Evolutionary conservation across 2,888 invertebrate species (phyloP), one percentile per base, ranked within the genome.

Genomic region (Synergus umbraculus): DNA sequence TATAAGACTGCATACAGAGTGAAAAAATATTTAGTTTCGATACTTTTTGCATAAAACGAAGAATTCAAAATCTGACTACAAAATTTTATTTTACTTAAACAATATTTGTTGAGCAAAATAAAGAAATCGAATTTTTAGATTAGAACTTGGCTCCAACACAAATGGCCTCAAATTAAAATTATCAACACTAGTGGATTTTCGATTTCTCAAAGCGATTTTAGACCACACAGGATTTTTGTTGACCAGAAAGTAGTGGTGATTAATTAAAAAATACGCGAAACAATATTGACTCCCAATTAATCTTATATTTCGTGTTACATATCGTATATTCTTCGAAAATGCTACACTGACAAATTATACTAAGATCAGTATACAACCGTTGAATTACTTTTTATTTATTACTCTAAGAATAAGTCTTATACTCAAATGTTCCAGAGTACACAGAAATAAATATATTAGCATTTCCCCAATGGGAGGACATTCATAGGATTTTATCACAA

Each of bases 301-400:
- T 82, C 83, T 86, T 86, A 83, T 87, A 85, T 87, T 86, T 86
- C 83, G 82, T 85, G 37, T 58, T 73, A 73, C 80, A 84, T 82
- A 78, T 81, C 82, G 81, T 80, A 84, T 79, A 80, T 49, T 83
- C 76, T 73, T 83, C 69, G 76, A 78, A 80, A 83, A 65, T 79
- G n/a, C 76, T 83, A 84, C 81, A 84, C 77, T 81, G 82, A 81
- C 78, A 73, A 66, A 54, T 80, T 78, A 79, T 64, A 41, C 79
- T 79, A 79, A 76, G 80, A 82, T 83, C 78, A 67, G 58, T 22
- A 79, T 67, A 79, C 66, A 77, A 82, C 78, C 80, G 78, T 85
- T 85, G 77, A 82, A 83, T 84, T 84, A 83, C 82, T 83, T 18
- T 3, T 58, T 58, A 63, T 12, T 63, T 9, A 9, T 58, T 18